A percentile compares a stretch with the other conserved stretches of the same genome.
Evolutionary conservation across 2,797 vertebrate species (phyloP).

Genomic region (Anguilla anguilla): DNA sequence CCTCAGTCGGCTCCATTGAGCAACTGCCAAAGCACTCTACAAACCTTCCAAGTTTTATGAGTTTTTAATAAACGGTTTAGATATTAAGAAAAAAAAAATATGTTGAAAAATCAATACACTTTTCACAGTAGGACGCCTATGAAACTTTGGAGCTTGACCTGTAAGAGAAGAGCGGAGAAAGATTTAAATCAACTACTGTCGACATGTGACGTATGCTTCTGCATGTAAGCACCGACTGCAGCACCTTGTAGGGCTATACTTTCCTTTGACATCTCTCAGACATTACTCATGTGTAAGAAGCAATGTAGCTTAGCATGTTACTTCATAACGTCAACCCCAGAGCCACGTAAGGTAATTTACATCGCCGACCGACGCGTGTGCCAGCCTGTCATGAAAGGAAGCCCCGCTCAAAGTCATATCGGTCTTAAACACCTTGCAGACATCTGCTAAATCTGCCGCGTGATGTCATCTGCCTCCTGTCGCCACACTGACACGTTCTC

Average conservation of each 20-base stretch:
- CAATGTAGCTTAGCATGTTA: neutral
- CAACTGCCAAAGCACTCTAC: neutral
- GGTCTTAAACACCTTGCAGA: neutral
- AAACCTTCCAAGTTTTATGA: no score
- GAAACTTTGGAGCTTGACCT: neutral
- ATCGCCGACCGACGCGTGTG: neutral
- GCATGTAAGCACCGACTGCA: neutral
- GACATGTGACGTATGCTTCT: neutral
- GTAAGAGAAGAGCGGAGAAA: neutral
- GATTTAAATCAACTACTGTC: neutral
- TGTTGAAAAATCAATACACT: neutral
- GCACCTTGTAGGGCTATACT: neutral
- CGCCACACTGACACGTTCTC: neutral
- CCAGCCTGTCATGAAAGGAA: neutral
- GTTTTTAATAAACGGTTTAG: neutral
- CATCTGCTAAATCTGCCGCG: neutral
- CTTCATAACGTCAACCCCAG: neutral
- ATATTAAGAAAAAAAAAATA: neutral
- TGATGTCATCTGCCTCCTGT: neutral
- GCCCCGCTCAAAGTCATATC: neutral
- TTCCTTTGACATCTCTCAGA: neutral
- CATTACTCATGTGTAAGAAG: neutral
- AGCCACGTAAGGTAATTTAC: neutral
- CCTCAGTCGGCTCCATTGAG: neutral
- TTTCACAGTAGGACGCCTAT: neutral